Percentiles rank a stretch among this genome's conserved stretches.
These are phyloP conservation scores for Bactericera cockerelli DNA, from an alignment of 1,140 invertebrate species.

Conservation along the genomic window DNA sequence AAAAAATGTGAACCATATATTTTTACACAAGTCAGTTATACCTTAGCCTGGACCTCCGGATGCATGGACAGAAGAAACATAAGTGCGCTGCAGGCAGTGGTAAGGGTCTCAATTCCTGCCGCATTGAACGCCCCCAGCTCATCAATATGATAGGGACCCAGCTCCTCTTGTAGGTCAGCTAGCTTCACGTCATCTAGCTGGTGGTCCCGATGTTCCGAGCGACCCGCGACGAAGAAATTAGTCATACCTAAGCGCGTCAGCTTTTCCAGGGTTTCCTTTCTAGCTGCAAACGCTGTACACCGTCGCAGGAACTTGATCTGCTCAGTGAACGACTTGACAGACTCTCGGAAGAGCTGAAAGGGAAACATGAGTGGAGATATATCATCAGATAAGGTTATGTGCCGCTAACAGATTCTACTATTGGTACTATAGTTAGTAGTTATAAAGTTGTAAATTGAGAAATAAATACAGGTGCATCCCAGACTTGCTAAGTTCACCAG, in stretches of 20 bases:
- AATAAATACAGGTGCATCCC: too few relatives aligned
- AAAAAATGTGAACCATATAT: too few relatives aligned
- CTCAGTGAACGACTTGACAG: neutral
- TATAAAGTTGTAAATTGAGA: too few relatives aligned
- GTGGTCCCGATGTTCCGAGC: neutral
- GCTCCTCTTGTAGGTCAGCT: neutral
- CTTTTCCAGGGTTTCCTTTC: neutral
- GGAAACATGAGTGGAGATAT: too few relatives aligned
- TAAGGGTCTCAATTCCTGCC: neutral
- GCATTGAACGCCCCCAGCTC: neutral
- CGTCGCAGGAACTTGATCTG: neutral
- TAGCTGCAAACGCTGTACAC: neutral
- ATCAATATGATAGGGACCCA: neutral
- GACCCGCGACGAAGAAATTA: neutral
- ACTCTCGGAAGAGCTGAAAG: neutral
- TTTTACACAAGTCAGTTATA: too few relatives aligned
- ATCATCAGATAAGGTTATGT: too few relatives aligned
- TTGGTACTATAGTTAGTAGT: too few relatives aligned
- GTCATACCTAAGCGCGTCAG: neutral
- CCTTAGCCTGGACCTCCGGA: neutral
- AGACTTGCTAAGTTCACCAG: too few relatives aligned
- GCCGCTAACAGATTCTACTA: too few relatives aligned
- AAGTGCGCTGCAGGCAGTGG: neutral
- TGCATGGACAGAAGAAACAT: neutral
- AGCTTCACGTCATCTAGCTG: neutral